Evolutionary conservation across 2,797 vertebrate genomes (phyloP).

Genomic region (Spinus olivaceus): DNA sequence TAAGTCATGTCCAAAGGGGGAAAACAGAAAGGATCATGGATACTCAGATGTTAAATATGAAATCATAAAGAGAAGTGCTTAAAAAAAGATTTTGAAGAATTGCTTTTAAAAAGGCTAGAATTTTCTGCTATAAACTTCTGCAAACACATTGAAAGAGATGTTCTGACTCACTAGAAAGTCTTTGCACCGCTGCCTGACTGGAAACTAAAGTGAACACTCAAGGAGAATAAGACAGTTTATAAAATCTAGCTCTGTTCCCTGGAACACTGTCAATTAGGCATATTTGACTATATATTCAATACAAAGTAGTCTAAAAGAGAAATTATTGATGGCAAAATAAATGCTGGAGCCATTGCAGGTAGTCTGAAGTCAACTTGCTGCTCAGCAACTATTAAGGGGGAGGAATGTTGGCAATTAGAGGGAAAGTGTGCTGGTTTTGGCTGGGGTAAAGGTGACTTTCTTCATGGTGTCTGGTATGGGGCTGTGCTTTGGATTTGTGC

Average conservation of each 20-base stretch:
- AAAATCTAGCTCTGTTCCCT: neutral
- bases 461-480: rapidly evolving
- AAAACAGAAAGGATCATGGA: conserved; percentile 1
- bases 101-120: neutral
- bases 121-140: neutral
- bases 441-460: neutral
- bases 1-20: neutral
- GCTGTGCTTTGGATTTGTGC: neutral
- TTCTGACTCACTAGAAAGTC: neutral
- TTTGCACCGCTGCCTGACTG: neutral
- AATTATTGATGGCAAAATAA: neutral
- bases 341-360: neutral
- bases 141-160: neutral
- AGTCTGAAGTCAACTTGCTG: neutral
- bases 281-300: neutral
- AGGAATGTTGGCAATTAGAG: neutral
- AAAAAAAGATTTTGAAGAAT: neutral
- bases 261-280: neutral
- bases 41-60: neutral
- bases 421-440: neutral
- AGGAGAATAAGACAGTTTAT: neutral
- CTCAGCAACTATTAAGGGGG: neutral
- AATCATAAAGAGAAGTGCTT: neutral
- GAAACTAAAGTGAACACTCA: neutral
- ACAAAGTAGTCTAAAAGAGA: neutral